phyloP scores from a whole-genome alignment of 2,113 vertebrate species.

The Equus quagga region DNA sequence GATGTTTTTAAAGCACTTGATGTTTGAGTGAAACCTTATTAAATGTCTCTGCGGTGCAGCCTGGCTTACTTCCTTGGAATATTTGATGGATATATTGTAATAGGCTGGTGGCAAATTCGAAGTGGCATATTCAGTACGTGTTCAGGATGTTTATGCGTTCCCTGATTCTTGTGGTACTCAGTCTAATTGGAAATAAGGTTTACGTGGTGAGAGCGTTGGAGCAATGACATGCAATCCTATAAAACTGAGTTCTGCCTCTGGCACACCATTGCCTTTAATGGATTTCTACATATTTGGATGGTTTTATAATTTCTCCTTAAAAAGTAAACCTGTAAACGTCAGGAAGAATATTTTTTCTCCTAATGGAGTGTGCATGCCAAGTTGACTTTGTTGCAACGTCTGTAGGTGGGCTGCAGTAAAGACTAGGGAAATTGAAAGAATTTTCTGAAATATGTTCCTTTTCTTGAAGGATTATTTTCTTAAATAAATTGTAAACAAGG shows the following conservation, averaged over 20 bases:
- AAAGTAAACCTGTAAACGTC: constrained; percentile 79
- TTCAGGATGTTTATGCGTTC: constrained; percentile 81
- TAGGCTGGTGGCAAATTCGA: constrained; percentile 79
- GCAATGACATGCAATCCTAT: constrained; percentile 50
- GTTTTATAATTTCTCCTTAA: constrained; percentile 80
- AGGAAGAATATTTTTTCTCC: constrained; percentile 80
- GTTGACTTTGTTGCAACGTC: constrained; percentile 1
- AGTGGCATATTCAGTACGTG: constrained; percentile 81
- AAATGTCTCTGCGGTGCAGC: constrained; percentile 49
- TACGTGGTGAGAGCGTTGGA: constrained; percentile 67
- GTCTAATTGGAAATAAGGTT: constrained; percentile 85
- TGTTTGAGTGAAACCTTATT: constrained; percentile 38
- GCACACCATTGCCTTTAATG: constrained; percentile 63
- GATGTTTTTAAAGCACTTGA: constrained; percentile 43
- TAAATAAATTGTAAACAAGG: background rate
- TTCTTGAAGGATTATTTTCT: background rate
- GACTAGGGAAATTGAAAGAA: background rate
- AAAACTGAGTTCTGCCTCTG: constrained; percentile 65
- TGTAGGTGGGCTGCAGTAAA: constrained; percentile 58
- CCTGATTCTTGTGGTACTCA: constrained; percentile 63
- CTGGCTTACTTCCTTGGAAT: constrained; percentile 67
- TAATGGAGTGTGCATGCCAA: constrained; percentile 71
- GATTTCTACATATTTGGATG: constrained; percentile 77
- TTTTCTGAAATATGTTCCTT: background rate
- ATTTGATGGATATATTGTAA: constrained; percentile 80